Evolutionary conservation across 2,888 invertebrate genomes (phyloP), one percentile per base, ranked within the genome.

Genomic region (Acleris cristana): DNA sequence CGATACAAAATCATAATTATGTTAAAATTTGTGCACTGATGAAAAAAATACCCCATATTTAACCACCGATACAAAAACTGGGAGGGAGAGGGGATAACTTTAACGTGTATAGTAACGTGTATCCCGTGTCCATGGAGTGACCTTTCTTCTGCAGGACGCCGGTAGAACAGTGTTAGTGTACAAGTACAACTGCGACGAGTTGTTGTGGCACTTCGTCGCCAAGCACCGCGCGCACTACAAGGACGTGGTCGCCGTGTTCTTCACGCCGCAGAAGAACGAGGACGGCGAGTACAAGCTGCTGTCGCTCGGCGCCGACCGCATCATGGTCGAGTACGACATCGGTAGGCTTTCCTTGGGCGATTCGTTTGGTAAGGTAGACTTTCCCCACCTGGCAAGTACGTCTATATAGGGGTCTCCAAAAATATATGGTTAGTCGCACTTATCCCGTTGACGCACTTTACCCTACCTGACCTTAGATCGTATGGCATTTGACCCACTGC

Each of bases 211-310:
- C 0, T 94, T 94, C 70, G 69, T 94, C 26, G 96, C 95, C 14
- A 95, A 95, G 80, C 93, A 94, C 70, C 87, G 94, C 56, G 90
- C 94, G 0, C 96, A 96, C 79, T 94, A 93, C 74, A 93, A 93
- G 69, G 86, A 92, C 0, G 92, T 96, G 49, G 89, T 85, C 0
- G 89, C 94, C 34, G 79, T 95, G 2, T 82, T 94, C 71, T 96
- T 96, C 77, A 81, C 93, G 5, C 85, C 92, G 1, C 73, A 81
- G n/a, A 84, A 83, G 70, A 84, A 84, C 3, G 72, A 68, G 0
- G 74, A 78, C 23, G 86, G 81, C 0, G 83, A 85, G 3, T 92
- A 89, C 54, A 92, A 93, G 66, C 83, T 96, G 0, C 81, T 95
- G 53, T 94, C 95, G 0, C 78, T 96, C 40, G 95, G 94, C 0